A percentile compares a stretch with the other conserved stretches of the same genome.
These are phyloP conservation scores for Cydia splendana DNA, from an alignment of 1,140 invertebrate species.

Conservation along the genomic window DNA sequence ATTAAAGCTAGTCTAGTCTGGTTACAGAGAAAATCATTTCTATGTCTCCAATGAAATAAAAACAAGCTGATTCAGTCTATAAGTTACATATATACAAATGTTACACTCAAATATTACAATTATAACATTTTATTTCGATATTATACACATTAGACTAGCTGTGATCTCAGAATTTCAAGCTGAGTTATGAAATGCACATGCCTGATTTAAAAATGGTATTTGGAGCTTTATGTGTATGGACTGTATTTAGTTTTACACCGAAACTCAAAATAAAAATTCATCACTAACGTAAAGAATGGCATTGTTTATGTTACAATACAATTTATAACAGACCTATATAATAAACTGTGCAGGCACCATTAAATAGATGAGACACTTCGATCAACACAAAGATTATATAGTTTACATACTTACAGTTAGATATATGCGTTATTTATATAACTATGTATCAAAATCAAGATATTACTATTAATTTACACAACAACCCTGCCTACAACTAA, in stretches of 20 bases:
- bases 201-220: neutral
- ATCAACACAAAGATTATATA: neutral
- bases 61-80: constrained; percentile 24
- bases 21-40: neutral
- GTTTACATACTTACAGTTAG: neutral
- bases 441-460: constrained; percentile 18
- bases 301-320: constrained; percentile 7
- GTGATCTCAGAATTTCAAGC: neutral
- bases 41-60: neutral
- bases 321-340: neutral
- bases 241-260: neutral
- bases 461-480: constrained; percentile 22
- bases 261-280: neutral
- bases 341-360: neutral
- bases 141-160: constrained; percentile 17
- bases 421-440: neutral
- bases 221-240: neutral
- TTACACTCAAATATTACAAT: constrained; percentile 19
- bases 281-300: neutral
- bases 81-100: constrained; percentile 32
- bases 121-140: neutral
- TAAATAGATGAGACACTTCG: neutral
- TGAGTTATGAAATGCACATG: constrained; percentile 14
- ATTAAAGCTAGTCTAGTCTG: constrained; percentile 13
- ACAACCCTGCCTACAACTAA: constrained; percentile 19